Evolutionary conservation across 2,797 vertebrate species (phyloP), one percentile per base, ranked within the genome.

Genomic region (Squalus acanthias): DNA sequence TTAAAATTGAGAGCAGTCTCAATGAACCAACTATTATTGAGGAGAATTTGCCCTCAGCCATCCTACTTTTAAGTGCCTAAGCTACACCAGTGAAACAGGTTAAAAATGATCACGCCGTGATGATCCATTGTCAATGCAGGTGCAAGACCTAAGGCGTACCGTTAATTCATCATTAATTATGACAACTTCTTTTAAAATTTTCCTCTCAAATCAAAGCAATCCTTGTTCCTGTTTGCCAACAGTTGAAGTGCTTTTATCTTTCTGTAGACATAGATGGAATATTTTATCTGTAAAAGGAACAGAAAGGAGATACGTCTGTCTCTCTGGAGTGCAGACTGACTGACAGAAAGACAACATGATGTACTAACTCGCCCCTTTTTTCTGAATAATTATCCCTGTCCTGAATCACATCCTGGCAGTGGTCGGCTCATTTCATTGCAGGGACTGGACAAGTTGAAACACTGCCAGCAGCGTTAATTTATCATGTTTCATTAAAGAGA

Each of bases 401-500:
- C 91, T 6, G 4, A 10, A 67, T 93, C n/a, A 39, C 91, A 93
- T 93, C 63, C 65, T 46, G 91, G 91, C 91, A 69, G 63, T 93
- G 91, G 65, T 93, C 24, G n/a, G 67, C 91, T 69, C n/a, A 93
- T 93, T n/a, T 69, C 91, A 46, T 67, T 93, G 65, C 91, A 69
- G 63, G 7, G 65, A 93, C 65, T 93, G 91, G 63, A 69, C 91
- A 46, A 22, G 91, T 93, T 93, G 91, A 69, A 69, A 93, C 65
- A 46, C 7, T 39, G 91, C n/a, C 91, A 69, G 65, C 91, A 46
- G 20, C n/a, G 67, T 69, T 69, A 67, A 93, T 93, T 93, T 69
- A 93, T 93, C 91, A 93, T 69, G 91, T 46, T 93, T 93, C 65
- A 93, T 93, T 93, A 93, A 93, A 93, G n/a, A 69, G 65, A 93